Conservation (phyloP, 2,113 vertebrate genomes). For the Cryptomyrus ogoouensis region DNA sequence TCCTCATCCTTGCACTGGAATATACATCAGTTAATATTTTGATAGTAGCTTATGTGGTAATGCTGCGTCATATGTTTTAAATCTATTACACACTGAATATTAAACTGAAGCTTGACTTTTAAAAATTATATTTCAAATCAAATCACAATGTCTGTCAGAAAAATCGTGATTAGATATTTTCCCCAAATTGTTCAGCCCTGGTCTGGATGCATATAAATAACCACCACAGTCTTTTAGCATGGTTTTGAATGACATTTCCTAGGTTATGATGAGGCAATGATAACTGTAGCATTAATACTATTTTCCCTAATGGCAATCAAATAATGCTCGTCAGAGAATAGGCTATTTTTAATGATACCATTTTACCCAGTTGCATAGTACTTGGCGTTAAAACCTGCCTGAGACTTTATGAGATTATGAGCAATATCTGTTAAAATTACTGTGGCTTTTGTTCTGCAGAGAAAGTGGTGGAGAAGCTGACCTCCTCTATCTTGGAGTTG, state of each 20-base stretch:
- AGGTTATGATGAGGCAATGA: background rate
- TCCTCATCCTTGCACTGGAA: too few relatives aligned
- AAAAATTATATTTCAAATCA: too few relatives aligned
- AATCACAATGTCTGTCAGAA: too few relatives aligned
- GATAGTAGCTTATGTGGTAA: too few relatives aligned
- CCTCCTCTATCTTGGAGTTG: slow-evolving; percentile 81
- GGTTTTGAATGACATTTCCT: background rate
- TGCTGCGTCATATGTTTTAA: too few relatives aligned
- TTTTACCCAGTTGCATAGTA: background rate
- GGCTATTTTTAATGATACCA: background rate
- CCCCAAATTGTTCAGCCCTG: too few relatives aligned
- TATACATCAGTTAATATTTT: too few relatives aligned
- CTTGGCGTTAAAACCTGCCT: background rate
- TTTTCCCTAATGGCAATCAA: background rate
- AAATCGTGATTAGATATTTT: too few relatives aligned
- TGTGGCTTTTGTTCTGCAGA: slow-evolving; percentile 52
- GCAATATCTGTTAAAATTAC: background rate
- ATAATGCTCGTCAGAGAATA: background rate
- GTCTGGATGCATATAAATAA: background rate
- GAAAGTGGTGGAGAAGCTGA: slow-evolving; percentile 81
- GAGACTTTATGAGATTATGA: background rate
- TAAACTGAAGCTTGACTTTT: too few relatives aligned
- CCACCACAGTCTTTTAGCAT: background rate
- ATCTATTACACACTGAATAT: too few relatives aligned
- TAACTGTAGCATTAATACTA: background rate